phyloP scores from a whole-genome alignment of 2,888 invertebrate genomes.

The Eurytoma californica region DNA sequence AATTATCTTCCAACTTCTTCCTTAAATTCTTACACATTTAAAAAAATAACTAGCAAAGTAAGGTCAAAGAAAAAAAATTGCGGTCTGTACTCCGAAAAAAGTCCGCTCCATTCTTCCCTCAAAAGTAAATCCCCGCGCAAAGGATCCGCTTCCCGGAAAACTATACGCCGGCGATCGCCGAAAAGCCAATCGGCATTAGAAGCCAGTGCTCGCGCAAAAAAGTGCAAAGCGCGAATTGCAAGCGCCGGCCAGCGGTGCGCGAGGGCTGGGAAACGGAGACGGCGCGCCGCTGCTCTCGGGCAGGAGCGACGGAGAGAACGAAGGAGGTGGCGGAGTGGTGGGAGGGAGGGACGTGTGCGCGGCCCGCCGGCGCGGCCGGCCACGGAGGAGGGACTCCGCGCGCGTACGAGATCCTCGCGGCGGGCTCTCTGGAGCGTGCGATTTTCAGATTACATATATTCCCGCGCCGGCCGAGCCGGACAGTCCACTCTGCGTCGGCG shows the following conservation, averaged over 20 bases:
- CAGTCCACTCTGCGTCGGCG: constrained; percentile 45
- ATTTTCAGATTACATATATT: constrained; percentile 55
- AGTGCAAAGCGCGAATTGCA: background rate
- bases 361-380: background rate
- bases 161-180: too few relatives aligned
- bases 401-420: background rate
- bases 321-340: background rate
- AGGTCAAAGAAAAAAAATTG: too few relatives aligned
- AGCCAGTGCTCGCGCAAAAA: background rate
- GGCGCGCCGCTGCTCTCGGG: background rate
- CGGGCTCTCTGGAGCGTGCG: constrained; percentile 48
- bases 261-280: background rate
- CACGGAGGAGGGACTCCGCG: background rate
- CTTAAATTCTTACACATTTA: too few relatives aligned
- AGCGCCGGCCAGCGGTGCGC: background rate
- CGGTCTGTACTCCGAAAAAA: too few relatives aligned
- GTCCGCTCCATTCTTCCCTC: too few relatives aligned
- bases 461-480: constrained; percentile 21
- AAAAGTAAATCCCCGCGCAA: too few relatives aligned
- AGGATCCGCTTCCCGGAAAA: too few relatives aligned
- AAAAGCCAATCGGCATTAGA: too few relatives aligned
- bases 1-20: too few relatives aligned
- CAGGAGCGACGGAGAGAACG: constrained; percentile 3
- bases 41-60: too few relatives aligned
- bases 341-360: background rate